A percentile compares a stretch with the other conserved stretches of the same genome.
phyloP scores from a whole-genome alignment of 2,888 invertebrate genomes.

The Ornithoptera priamus region DNA sequence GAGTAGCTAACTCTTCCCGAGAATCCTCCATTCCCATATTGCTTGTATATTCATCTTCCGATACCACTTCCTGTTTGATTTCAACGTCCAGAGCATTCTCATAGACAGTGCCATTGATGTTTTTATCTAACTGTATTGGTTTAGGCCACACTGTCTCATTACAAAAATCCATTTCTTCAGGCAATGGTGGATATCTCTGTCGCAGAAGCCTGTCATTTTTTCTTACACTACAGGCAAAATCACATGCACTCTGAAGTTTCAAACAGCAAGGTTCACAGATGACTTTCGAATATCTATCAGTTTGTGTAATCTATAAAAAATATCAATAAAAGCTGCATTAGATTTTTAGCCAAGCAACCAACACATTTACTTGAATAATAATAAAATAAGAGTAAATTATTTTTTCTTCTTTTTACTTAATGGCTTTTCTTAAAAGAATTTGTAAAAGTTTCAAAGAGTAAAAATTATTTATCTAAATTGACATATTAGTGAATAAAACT shows the following conservation, averaged over 20 bases:
- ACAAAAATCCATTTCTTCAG: slow-evolving; percentile 16
- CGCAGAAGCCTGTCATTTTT: slow-evolving; percentile 48
- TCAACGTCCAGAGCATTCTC: slow-evolving; percentile 47
- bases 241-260: slow-evolving; percentile 50
- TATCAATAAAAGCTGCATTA: neutral
- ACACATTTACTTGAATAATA: neutral
- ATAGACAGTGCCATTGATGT: slow-evolving; percentile 42
- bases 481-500: no score
- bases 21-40: slow-evolving; percentile 36
- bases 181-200: slow-evolving; percentile 34
- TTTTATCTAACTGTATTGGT: slow-evolving; percentile 62
- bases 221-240: slow-evolving; percentile 48
- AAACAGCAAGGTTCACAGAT: slow-evolving; percentile 57
- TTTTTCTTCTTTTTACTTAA: neutral
- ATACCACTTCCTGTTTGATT: slow-evolving; percentile 63
- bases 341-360: neutral
- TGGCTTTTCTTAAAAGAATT: no score
- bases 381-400: neutral
- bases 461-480: no score
- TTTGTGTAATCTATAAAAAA: slow-evolving; percentile 49
- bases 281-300: slow-evolving; percentile 56
- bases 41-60: slow-evolving; percentile 54
- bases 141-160: slow-evolving; percentile 56
- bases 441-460: no score
- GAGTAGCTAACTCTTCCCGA: slow-evolving; percentile 27